phyloP scores from a whole-genome alignment of 2,113 vertebrate species.

The Dicerorhinus sumatrensis region DNA sequence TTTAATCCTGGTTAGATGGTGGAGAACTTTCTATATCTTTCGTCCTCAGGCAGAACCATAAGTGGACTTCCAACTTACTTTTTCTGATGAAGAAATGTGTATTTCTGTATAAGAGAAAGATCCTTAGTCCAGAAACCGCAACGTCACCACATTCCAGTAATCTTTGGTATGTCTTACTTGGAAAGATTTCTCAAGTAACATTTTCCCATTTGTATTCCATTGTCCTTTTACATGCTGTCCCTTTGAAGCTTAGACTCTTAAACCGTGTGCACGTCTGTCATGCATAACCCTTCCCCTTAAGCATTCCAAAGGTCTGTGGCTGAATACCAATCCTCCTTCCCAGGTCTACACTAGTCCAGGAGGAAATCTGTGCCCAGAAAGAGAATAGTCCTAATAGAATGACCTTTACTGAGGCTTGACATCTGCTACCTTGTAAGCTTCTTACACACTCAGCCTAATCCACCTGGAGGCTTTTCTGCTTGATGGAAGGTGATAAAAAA shows the following conservation, averaged over 20 bases:
- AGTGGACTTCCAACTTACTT: background rate
- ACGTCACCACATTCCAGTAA: conserved; percentile 30
- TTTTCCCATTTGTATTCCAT: conserved; percentile 57
- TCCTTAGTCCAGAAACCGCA: conserved; percentile 44
- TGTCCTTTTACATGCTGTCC: conserved; percentile 48
- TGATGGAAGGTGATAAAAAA: conserved; percentile 88
- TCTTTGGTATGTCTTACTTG: conserved; percentile 29
- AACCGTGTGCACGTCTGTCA: conserved; percentile 64
- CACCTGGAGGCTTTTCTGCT: conserved; percentile 87
- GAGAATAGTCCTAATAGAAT: conserved; percentile 84
- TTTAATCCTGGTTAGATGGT: background rate
- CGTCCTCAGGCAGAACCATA: background rate
- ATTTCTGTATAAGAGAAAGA: background rate
- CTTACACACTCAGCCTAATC: conserved; percentile 87
- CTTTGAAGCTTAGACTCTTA: conserved; percentile 69
- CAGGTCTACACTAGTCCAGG: conserved; percentile 75
- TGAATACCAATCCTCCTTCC: conserved; percentile 61
- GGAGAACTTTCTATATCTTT: background rate
- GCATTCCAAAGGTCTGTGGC: conserved; percentile 68
- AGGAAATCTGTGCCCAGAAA: conserved; percentile 83
- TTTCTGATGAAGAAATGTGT: conserved; percentile 27
- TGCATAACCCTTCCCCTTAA: conserved; percentile 65
- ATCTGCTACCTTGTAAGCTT: conserved; percentile 86
- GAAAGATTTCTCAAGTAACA: conserved; percentile 56
- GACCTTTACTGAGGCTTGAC: conserved; percentile 86